phyloP scores from a whole-genome alignment of 1,140 invertebrate species.

The Chrysoperla carnea region DNA sequence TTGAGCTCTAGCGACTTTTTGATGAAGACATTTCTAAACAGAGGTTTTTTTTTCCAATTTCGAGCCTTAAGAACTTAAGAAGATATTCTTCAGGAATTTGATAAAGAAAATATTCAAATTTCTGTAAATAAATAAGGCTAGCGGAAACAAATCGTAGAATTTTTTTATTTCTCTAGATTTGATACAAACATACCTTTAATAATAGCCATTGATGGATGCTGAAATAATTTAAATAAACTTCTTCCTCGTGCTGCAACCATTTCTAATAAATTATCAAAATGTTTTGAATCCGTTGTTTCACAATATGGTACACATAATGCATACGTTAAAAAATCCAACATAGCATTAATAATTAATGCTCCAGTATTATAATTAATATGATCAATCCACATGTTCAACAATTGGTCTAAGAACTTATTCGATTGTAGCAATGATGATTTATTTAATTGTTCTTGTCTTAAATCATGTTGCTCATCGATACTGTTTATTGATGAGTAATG shows the following conservation, averaged over 20 bases:
- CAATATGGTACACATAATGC: constrained; percentile 96
- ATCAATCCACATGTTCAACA: constrained; percentile 88
- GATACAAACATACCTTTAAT: constrained; percentile 49
- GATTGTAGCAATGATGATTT: constrained; percentile 90
- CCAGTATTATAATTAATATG: constrained; percentile 73
- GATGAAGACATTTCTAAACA: too few species aligned
- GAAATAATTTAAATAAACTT: constrained; percentile 85
- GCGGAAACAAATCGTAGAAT: too few species aligned
- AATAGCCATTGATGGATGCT: constrained; percentile 93
- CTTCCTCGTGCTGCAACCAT: constrained; percentile 85
- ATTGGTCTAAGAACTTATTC: constrained; percentile 77
- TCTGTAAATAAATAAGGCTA: too few species aligned
- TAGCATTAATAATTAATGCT: constrained; percentile 72
- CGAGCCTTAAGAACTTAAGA: too few species aligned
- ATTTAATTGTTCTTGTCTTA: constrained; percentile 94
- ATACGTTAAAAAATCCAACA: constrained; percentile 99
- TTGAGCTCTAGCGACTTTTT: too few species aligned
- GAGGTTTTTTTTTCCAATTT: too few species aligned
- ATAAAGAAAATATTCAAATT: too few species aligned
- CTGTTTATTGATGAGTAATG: constrained; percentile 41
- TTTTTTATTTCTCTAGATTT: too few species aligned
- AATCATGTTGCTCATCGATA: constrained; percentile 90
- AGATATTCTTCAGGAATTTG: too few species aligned
- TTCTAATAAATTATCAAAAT: constrained; percentile 89
- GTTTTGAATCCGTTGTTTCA: constrained; percentile 94